phyloP scores from a whole-genome alignment of 2,888 invertebrate genomes.

The Diploptera punctata region DNA sequence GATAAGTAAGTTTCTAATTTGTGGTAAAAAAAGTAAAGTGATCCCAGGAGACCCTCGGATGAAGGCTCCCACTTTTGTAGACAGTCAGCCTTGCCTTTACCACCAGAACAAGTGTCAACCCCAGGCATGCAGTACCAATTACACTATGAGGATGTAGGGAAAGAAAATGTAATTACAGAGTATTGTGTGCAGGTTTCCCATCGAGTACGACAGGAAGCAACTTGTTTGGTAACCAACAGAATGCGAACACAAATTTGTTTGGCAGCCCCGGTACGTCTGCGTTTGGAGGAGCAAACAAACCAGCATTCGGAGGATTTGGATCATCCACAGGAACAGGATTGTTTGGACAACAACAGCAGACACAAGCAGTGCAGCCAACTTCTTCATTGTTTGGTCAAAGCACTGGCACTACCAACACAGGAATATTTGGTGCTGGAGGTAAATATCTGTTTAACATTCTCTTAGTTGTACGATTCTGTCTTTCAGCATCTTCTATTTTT shows the following conservation, averaged over 20 bases:
- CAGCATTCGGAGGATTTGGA: conserved; percentile 61
- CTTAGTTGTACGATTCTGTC: too few relatives aligned
- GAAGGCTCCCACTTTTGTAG: too few relatives aligned
- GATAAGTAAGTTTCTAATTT: too few relatives aligned
- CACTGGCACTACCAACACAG: conserved; percentile 58
- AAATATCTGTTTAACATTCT: conserved; percentile 40
- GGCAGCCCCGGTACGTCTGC: conserved; percentile 56
- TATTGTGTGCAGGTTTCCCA: conserved; percentile 40
- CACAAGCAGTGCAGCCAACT: conserved; percentile 53
- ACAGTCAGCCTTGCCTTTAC: too few relatives aligned
- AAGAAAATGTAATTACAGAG: too few relatives aligned
- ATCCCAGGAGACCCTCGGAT: too few relatives aligned
- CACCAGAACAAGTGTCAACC: too few relatives aligned
- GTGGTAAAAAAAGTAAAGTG: too few relatives aligned
- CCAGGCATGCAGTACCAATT: too few relatives aligned
- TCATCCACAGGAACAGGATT: conserved; percentile 59
- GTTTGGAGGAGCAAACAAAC: conserved; percentile 68
- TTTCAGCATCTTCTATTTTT: too few relatives aligned
- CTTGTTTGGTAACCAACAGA: conserved; percentile 42
- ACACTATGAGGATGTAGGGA: too few relatives aligned
- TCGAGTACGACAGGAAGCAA: conserved; percentile 38
- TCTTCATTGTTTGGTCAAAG: conserved; percentile 58
- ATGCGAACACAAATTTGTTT: conserved; percentile 42
- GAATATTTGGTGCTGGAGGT: conserved; percentile 54
- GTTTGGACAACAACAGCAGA: conserved; percentile 62